Evolutionary conservation across 2,888 invertebrate genomes (phyloP), one percentile per base, ranked within the genome.

Genomic region (Rhagonycha fulva): DNA sequence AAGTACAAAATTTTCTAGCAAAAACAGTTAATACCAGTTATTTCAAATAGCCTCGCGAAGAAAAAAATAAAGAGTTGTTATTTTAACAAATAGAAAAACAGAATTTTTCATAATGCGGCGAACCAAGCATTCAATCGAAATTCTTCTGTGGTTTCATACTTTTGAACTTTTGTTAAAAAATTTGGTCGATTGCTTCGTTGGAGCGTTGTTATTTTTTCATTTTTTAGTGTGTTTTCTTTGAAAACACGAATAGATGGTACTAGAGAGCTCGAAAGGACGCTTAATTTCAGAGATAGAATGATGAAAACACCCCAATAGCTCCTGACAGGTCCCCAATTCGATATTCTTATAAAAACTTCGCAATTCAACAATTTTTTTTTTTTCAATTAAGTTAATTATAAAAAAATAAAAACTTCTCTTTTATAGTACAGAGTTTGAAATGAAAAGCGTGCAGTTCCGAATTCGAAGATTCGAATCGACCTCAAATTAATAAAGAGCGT

Each of bases 151-250:
- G 19, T 32, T 72, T 66, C 14, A 9, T 28, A 4, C 19, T 60
- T 61, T 72, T 69, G 62, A 9, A 14, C 19, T 9, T 71, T 28
- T 24, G 63, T 23, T 74, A 14, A 67, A 66, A 14, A 26, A 14
- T 60, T n/a, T 72, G 77, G 77, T n/a, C 74, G 7, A 71, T 75
- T 71, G 71, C 71, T 68, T 72, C 74, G 77, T 72, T 77, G 77
- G 77, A 76, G 78, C 78, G 82, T 84, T 86, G 86, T 86, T 86
- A 85, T 86, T 86, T 86, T 86, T 86, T 82, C 86, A 86, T 86
- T 86, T 86, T 86, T 86, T 86, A 85, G 84, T 81, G 82, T 85
- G 85, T 85, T 86, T 85, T 86, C 84, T 85, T 84, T 85, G 84
- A 85, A 86, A 86, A 86, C 86, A 86, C 84, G 81, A 82, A 82